Percentiles rank a stretch among this genome's conserved stretches.
Conservation (phyloP, 2,113 vertebrate species). For the Rhagologus leucostigma region DNA sequence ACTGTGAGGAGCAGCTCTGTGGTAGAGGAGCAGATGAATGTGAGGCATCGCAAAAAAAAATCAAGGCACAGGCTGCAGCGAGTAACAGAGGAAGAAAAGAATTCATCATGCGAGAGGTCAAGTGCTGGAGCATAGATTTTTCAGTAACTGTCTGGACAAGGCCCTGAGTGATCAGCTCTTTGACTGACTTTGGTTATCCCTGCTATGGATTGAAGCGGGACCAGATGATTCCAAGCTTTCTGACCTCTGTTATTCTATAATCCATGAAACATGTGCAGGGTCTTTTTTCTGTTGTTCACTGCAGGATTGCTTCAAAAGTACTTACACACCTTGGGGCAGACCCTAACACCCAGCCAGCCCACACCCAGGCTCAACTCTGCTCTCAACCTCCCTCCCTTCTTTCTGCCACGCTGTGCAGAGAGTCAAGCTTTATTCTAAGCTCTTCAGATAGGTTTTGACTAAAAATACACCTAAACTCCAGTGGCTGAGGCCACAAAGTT, state of each 20-base stretch:
- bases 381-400: not conserved
- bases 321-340: not conserved
- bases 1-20: not conserved
- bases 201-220: not conserved
- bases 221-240: not conserved
- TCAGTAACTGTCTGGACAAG: not conserved
- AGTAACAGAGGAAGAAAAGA: not conserved
- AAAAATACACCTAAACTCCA: not conserved
- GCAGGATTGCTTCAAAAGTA: not conserved
- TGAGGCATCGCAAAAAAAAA: not conserved
- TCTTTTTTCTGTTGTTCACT: not conserved
- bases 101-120: not conserved
- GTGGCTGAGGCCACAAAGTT: not conserved
- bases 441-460: not conserved
- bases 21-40: not conserved
- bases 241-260: not conserved
- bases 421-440: not conserved
- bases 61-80: not conserved
- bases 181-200: not conserved
- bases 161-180: not conserved
- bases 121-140: not conserved
- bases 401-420: not conserved
- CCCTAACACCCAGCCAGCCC: not conserved
- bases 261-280: not conserved
- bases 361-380: not conserved